phyloP scores from a whole-genome alignment of 2,888 invertebrate species.

The Zhuqinia jingwanae region DNA sequence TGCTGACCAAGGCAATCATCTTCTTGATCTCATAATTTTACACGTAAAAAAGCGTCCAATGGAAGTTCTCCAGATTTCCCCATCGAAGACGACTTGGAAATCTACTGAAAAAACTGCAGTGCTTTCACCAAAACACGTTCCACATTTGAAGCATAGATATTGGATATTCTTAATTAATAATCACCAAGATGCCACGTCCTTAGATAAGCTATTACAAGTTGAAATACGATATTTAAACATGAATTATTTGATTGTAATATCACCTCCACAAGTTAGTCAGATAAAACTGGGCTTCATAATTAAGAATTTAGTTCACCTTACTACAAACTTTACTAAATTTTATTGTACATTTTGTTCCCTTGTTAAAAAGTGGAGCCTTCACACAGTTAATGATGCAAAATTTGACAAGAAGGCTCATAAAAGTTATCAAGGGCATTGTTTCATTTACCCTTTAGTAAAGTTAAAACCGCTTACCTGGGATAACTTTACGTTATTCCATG shows the following conservation, averaged over 20 bases:
- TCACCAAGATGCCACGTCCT: neutral
- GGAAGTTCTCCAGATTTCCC: neutral
- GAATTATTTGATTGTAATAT: conserved; percentile 17
- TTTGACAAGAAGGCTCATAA: neutral
- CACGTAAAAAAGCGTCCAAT: neutral
- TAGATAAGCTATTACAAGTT: neutral
- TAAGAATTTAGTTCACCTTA: conserved; percentile 11
- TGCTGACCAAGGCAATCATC: neutral
- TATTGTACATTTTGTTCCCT: conserved; percentile 20
- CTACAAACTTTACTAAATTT: conserved; percentile 16
- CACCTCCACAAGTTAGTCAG: neutral
- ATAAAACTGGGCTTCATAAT: neutral
- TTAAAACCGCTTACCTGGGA: neutral
- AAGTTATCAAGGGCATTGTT: conserved; percentile 25
- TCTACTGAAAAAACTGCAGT: neutral
- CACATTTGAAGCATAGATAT: neutral
- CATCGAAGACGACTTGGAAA: neutral
- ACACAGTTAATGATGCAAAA: neutral
- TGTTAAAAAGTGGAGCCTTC: neutral
- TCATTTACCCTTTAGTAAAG: conserved; percentile 29
- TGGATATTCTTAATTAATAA: conserved; percentile 23
- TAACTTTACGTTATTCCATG: neutral
- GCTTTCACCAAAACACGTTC: neutral
- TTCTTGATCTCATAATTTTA: neutral
- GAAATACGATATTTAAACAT: conserved; percentile 10